A percentile compares a stretch with the other conserved stretches of the same genome.
Evolutionary conservation across 2,113 vertebrate species (phyloP).

Genomic region (Acanthisitta chloris): DNA sequence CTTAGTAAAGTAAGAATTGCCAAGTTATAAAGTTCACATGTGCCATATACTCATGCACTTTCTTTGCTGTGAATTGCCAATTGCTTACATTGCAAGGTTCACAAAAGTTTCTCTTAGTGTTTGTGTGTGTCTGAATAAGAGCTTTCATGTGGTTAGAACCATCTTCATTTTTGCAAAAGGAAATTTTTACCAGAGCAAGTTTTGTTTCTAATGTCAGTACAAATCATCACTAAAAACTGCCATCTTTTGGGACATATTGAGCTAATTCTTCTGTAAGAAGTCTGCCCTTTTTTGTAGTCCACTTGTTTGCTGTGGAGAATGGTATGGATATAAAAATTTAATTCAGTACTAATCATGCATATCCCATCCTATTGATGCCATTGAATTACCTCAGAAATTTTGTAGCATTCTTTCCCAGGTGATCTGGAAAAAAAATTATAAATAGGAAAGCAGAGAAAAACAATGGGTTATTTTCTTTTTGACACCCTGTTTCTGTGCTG

Average conservation of each 20-base stretch:
- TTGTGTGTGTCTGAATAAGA: neutral
- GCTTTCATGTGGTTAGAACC: neutral
- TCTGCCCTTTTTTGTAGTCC: neutral
- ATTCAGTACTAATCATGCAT: neutral
- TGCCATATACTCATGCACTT: fast-evolving
- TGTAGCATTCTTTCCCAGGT: neutral
- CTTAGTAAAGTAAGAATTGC: neutral
- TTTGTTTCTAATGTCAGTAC: neutral
- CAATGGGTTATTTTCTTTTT: neutral
- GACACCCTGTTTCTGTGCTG: neutral
- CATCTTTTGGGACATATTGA: neutral
- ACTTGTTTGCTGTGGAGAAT: neutral
- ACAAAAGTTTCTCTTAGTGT: neutral
- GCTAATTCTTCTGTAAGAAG: neutral
- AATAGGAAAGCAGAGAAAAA: neutral
- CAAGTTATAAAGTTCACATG: neutral
- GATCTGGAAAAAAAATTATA: neutral
- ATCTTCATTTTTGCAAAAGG: neutral
- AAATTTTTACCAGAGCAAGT: neutral
- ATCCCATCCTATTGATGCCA: neutral
- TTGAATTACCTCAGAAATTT: neutral
- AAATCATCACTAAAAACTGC: neutral
- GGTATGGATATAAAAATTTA: neutral
- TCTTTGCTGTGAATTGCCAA: neutral
- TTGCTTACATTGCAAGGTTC: neutral